phyloP scores from a whole-genome alignment of 64 coral and sea anemone genomes.

The Actinia equina region DNA sequence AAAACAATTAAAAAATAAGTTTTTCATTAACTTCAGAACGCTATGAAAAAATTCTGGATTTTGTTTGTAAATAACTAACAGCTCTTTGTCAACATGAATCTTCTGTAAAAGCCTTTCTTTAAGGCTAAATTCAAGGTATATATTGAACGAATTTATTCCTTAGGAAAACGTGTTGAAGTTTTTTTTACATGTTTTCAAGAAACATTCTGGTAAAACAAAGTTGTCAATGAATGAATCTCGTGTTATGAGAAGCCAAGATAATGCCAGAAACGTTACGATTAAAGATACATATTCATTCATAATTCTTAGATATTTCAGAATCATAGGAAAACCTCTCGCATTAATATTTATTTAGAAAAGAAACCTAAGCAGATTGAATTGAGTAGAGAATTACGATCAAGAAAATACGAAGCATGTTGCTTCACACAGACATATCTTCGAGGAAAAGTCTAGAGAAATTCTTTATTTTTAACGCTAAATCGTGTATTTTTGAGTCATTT shows the following conservation, averaged over 20 bases:
- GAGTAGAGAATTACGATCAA: neutral
- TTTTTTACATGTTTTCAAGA: neutral
- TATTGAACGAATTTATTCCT: neutral
- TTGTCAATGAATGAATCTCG: neutral
- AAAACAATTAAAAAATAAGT: too few species aligned
- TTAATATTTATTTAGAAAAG: neutral
- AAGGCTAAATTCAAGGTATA: neutral
- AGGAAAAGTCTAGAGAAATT: neutral
- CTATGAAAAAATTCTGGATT: neutral
- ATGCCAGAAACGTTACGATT: neutral
- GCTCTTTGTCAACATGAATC: neutral
- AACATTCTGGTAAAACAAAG: neutral
- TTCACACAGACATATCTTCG: neutral
- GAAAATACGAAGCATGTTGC: neutral
- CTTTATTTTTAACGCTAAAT: neutral
- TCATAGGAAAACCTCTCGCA: neutral
- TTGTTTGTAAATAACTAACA: neutral
- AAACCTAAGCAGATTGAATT: neutral
- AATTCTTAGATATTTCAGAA: neutral
- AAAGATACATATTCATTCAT: neutral
- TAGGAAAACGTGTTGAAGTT: neutral
- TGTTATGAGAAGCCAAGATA: neutral
- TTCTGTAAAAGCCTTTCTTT: neutral
- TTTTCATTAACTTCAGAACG: too few species aligned
- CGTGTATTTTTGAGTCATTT: neutral